Percentiles rank a stretch among this genome's conserved stretches.
Conservation (phyloP, 2,113 vertebrate species). For the Siphamia tubifer region DNA sequence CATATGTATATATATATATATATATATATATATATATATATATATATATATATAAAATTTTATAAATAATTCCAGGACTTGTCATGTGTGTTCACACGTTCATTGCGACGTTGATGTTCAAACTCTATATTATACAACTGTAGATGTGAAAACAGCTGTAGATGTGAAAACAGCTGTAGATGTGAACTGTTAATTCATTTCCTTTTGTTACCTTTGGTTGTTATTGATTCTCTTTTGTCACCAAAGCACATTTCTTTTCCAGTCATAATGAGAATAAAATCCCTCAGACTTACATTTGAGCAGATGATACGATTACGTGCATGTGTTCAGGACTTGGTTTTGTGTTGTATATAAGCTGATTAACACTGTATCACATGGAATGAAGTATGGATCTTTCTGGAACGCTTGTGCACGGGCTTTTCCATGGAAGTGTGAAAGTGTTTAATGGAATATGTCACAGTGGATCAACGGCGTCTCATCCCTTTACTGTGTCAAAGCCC, state of each 20-base stretch:
- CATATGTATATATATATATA: too few species aligned
- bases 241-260: slow-evolving; percentile 8
- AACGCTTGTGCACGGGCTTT: slow-evolving; percentile 5
- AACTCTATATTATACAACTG: too few species aligned
- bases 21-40: too few species aligned
- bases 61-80: too few species aligned
- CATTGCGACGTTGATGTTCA: too few species aligned
- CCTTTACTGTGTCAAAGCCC: slow-evolving; percentile 8
- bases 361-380: slow-evolving; percentile 10
- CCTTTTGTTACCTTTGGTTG: slow-evolving; percentile 20
- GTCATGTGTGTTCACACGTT: too few species aligned
- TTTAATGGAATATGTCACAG: slow-evolving; percentile 39
- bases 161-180: neutral
- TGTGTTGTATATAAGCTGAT: slow-evolving; percentile 19
- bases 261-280: neutral
- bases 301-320: neutral
- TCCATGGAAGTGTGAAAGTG: slow-evolving; percentile 13
- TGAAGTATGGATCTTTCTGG: slow-evolving; percentile 54
- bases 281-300: neutral
- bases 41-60: too few species aligned
- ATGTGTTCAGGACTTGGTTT: slow-evolving; percentile 2
- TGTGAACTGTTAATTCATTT: slow-evolving; percentile 15
- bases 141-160: too few species aligned
- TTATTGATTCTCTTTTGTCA: slow-evolving; percentile 29
- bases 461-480: neutral